Conservation (phyloP, 2,888 invertebrate species). For the Thalpophila matura region DNA sequence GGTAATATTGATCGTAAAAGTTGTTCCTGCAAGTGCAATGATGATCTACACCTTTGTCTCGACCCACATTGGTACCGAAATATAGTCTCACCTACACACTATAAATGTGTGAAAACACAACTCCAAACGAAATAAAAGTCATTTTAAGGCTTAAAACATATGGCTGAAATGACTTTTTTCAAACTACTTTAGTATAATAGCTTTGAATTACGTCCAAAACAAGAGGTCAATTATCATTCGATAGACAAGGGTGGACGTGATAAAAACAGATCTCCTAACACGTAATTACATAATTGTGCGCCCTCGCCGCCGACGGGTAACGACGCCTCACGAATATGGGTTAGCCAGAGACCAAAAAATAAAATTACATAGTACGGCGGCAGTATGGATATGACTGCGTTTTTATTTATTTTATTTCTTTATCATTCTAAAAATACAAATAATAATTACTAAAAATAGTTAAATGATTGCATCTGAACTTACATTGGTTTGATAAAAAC, state of each 20-base stretch:
- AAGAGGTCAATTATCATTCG: constrained; percentile 87
- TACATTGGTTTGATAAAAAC: no score
- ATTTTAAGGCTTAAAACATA: constrained; percentile 63
- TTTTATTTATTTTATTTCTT: neutral
- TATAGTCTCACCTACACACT: neutral
- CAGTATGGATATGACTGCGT: constrained; percentile 65
- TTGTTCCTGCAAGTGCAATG: neutral
- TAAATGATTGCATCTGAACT: no score
- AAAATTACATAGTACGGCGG: constrained; percentile 70
- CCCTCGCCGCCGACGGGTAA: constrained; percentile 82
- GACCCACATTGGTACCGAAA: no score
- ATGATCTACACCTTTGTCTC: neutral
- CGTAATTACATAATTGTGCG: constrained; percentile 90
- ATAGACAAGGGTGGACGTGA: constrained; percentile 91
- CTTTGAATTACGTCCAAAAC: constrained; percentile 85
- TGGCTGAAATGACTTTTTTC: constrained; percentile 67
- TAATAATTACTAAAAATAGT: no score
- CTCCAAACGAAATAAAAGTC: neutral
- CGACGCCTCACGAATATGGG: constrained; percentile 87
- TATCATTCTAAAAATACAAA: neutral
- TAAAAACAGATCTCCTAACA: constrained; percentile 91
- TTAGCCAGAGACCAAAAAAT: constrained; percentile 82
- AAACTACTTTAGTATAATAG: constrained; percentile 71
- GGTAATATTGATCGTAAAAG: neutral
- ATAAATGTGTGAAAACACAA: constrained; percentile 30